Evolutionary conservation across 1,140 invertebrate species (phyloP).

Genomic region (Monochamus saltuarius): DNA sequence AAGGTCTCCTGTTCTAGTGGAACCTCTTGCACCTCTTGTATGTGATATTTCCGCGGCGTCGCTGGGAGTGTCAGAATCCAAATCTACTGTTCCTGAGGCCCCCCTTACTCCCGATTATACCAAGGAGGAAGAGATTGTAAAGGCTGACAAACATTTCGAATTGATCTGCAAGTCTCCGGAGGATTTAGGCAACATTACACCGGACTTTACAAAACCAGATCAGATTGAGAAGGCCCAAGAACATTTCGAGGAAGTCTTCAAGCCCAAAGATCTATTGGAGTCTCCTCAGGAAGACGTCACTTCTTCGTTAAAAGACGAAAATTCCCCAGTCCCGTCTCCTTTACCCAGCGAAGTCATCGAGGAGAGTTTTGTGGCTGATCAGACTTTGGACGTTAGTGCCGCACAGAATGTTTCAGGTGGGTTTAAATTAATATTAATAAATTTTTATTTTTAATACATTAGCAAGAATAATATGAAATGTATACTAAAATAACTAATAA

Average conservation of each 20-base stretch:
- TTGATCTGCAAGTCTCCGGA: not conserved
- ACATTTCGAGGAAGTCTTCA: slow-evolving; percentile 11
- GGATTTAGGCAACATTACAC: no score
- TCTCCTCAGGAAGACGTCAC: slow-evolving; percentile 39
- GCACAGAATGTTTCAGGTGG: not conserved
- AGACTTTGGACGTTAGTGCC: not conserved
- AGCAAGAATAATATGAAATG: no score
- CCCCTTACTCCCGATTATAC: no score
- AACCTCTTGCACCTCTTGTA: not conserved
- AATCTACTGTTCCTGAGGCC: no score
- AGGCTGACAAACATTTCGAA: no score
- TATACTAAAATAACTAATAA: no score
- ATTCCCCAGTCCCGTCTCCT: slow-evolving; percentile 20
- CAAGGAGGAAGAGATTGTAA: no score
- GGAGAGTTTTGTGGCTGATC: slow-evolving; percentile 16
- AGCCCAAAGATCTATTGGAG: slow-evolving; percentile 8
- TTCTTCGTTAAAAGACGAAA: slow-evolving; percentile 38
- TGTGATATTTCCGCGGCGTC: not conserved
- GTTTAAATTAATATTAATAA: not conserved
- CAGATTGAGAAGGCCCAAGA: slow-evolving; percentile 13
- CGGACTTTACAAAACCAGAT: slow-evolving; percentile 8
- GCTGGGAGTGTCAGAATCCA: no score
- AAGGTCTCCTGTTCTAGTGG: slow-evolving; percentile 7
- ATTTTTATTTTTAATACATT: no score
- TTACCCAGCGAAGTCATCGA: slow-evolving; percentile 13